A percentile compares a stretch with the other conserved stretches of the same genome.
Evolutionary conservation across 2,113 vertebrate species (phyloP).

Genomic region (Mola mola): DNA sequence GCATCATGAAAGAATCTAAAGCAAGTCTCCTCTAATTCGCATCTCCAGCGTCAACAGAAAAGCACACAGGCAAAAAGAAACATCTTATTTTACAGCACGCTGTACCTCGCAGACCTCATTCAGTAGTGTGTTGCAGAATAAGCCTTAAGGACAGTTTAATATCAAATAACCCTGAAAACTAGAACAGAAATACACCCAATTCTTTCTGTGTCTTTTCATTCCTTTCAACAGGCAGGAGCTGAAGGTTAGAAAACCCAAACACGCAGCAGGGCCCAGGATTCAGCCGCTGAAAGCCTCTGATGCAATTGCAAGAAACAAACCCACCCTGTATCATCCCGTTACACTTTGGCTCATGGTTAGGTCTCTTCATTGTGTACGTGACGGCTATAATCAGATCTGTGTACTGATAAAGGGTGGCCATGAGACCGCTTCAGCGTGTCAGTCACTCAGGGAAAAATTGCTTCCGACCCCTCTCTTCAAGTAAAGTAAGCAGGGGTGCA

Average conservation of each 20-base stretch:
- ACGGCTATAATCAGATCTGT: constrained; percentile 58
- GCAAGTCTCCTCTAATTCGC: constrained; percentile 4
- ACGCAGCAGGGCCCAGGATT: constrained; percentile 48
- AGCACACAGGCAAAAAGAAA: not conserved
- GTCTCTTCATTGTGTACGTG: constrained; percentile 57
- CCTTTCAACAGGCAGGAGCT: constrained; percentile 34
- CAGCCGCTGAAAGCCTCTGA: constrained; percentile 70
- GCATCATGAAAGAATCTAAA: constrained; percentile 4
- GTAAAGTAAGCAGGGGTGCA: constrained; percentile 31
- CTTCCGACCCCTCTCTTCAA: constrained; percentile 43
- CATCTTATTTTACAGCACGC: not conserved
- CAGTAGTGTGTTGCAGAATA: not conserved
- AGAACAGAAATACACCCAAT: constrained; percentile 18
- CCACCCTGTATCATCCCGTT: constrained; percentile 61
- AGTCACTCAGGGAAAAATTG: constrained; percentile 43
- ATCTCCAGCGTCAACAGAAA: constrained; percentile 12
- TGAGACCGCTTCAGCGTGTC: constrained; percentile 50
- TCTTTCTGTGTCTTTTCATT: too few relatives aligned
- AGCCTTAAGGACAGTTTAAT: constrained; percentile 10
- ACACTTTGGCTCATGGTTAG: constrained; percentile 50
- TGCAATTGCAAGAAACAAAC: constrained; percentile 77
- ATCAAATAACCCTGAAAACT: constrained; percentile 17
- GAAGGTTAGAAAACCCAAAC: constrained; percentile 58
- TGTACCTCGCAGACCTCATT: not conserved
- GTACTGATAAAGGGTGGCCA: constrained; percentile 56